Conservation (phyloP, 37 sponge, comb jelly and placozoan genomes). For the Cladorhizidae sp. region DNA sequence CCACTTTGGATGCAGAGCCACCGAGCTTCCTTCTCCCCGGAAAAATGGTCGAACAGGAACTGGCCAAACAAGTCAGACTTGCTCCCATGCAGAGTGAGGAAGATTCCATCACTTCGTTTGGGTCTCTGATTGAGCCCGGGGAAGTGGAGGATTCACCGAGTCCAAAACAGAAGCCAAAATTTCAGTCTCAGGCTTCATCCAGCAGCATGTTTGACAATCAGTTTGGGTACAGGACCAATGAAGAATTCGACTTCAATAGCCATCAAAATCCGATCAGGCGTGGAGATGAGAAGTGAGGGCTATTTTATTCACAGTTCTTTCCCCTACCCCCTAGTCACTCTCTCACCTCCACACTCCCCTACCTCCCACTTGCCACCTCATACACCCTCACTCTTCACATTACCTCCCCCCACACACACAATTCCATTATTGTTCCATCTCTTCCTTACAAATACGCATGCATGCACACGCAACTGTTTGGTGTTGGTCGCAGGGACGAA, state of each 20-base stretch:
- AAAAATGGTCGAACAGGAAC: conserved; percentile 29
- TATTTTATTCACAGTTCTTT: too few species aligned
- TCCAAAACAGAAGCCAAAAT: too few species aligned
- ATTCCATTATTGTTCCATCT: too few species aligned
- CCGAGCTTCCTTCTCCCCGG: conserved; percentile 70
- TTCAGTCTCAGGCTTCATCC: not conserved
- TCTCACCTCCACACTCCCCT: too few species aligned
- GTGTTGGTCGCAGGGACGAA: conserved; percentile 48
- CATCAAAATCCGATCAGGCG: not conserved
- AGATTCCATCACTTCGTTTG: not conserved
- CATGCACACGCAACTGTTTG: too few species aligned
- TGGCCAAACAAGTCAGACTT: conserved; percentile 26
- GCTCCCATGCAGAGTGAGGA: not conserved
- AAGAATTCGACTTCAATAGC: conserved; percentile 11
- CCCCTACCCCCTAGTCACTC: too few species aligned
- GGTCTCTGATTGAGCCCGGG: too few species aligned
- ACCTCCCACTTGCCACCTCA: too few species aligned
- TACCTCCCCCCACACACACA: too few species aligned
- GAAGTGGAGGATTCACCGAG: not conserved
- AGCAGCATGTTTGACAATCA: not conserved
- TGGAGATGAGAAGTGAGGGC: conserved; percentile 7
- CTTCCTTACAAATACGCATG: too few species aligned
- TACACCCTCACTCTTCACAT: too few species aligned
- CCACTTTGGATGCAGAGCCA: conserved; percentile 68
- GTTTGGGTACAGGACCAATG: not conserved